phyloP scores from a whole-genome alignment of 2,888 invertebrate genomes.

The Drosophila mayaguana region DNA sequence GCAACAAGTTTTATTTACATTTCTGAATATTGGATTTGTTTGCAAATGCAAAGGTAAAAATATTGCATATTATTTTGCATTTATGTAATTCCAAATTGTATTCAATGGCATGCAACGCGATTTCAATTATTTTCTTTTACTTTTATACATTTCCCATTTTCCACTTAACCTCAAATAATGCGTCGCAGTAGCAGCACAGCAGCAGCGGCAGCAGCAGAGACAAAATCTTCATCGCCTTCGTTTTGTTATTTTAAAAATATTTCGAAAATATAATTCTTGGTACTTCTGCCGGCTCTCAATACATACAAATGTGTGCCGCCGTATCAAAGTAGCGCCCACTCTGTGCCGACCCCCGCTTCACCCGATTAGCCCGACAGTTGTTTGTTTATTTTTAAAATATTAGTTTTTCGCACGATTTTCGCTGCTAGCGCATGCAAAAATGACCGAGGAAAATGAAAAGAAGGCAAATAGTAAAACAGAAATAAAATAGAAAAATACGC shows the following conservation, averaged over 20 bases:
- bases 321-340: slow-evolving; percentile 10
- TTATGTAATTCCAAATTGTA: slow-evolving; percentile 52
- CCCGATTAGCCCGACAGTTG: slow-evolving; percentile 14
- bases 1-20: slow-evolving; percentile 55
- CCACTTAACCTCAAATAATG: slow-evolving; percentile 72
- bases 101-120: slow-evolving; percentile 10
- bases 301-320: neutral
- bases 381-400: slow-evolving; percentile 76
- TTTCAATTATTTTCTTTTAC: slow-evolving; percentile 17
- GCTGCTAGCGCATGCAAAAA: slow-evolving; percentile 30
- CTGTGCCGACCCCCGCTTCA: neutral
- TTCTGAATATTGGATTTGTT: slow-evolving; percentile 3
- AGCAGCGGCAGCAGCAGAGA: slow-evolving; percentile 22
- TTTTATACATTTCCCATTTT: slow-evolving; percentile 16
- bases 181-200: slow-evolving; percentile 24
- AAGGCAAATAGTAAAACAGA: neutral
- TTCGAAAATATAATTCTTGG: slow-evolving; percentile 65
- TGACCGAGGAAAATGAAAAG: slow-evolving; percentile 10
- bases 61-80: slow-evolving; percentile 8
- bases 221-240: slow-evolving; percentile 26
- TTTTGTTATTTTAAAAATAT: slow-evolving; percentile 69
- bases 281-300: slow-evolving; percentile 54
- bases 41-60: slow-evolving; percentile 28
- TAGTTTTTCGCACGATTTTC: slow-evolving; percentile 69
- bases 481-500: slow-evolving; percentile 17